phyloP scores from a whole-genome alignment of 2,113 vertebrate genomes.

The Eurystomus gularis region DNA sequence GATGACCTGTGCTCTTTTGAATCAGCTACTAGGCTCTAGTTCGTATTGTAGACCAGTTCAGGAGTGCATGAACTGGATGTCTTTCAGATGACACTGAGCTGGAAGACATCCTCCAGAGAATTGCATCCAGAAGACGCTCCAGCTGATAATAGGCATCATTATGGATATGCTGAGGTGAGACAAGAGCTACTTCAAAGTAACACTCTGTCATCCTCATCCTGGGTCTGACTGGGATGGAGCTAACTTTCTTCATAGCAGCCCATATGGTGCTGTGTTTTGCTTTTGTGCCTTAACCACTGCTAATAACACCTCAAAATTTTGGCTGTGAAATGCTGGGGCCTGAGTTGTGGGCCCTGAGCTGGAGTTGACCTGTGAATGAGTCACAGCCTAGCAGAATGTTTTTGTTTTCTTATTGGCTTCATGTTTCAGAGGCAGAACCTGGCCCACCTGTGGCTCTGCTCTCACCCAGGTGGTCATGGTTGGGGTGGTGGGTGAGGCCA shows the following conservation, averaged over 20 bases:
- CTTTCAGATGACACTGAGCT: not conserved
- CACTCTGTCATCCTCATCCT: rapidly evolving
- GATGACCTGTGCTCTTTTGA: not conserved
- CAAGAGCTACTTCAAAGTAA: not conserved
- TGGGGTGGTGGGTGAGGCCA: too few species aligned
- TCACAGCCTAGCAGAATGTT: too few species aligned
- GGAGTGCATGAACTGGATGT: rapidly evolving
- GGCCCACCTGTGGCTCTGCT: too few species aligned
- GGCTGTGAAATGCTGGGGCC: too few species aligned
- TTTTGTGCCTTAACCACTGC: not conserved
- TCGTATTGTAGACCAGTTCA: not conserved
- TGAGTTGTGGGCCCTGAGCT: too few species aligned
- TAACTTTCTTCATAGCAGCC: not conserved
- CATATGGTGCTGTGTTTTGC: not conserved
- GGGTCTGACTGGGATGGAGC: not conserved
- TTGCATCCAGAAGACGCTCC: rapidly evolving
- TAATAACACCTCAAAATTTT: not conserved
- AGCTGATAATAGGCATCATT: not conserved
- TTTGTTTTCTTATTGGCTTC: too few species aligned
- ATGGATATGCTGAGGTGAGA: not conserved
- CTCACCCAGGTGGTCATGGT: too few species aligned
- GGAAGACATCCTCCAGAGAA: not conserved
- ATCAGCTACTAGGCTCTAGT: not conserved
- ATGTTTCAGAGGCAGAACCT: too few species aligned
- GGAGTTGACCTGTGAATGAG: too few species aligned